Base-by-base conservation (phyloP, 2,797 vertebrate species). In the Fringilla coelebs region DNA sequence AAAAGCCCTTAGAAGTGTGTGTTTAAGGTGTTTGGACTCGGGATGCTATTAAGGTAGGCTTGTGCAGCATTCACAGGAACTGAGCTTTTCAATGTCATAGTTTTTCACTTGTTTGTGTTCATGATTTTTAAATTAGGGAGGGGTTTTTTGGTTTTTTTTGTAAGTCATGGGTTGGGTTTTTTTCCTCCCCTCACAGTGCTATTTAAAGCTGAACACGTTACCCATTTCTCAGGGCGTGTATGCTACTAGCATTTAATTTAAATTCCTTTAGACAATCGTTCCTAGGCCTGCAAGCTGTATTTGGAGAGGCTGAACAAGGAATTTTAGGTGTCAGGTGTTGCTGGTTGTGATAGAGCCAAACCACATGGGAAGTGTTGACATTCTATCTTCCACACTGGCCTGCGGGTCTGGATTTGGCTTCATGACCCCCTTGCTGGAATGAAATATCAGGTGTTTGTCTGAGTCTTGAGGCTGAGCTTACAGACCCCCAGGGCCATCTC, bases 101-200 rank as follows among this genome's bases (percentile, higher is more conserved):
- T 81, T 94, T 81, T 86, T 79, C 63, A 86, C 46, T 94, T 57
- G 46, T 94, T 96, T 92, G 82, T 95, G 78, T 79, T 96, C n/a
- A 90, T 75, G 80, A 88, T 87, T 94, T 96, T 88, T 95, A 94
- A 92, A 92, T 87, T 80, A 60, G 67, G 54, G 76, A 29, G 12
- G 25, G 10, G 0, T 17, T 36, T 24, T 62, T 63, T 17, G 18
- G 9, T 7, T n/a, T 40, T 28, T 51, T 78, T 67, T 49, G 0
- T 73, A 76, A 94, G 60, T 89, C 60, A 29, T 24, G 90, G 68
- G 73, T 94, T 88, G 90, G 2, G 2, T 2, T 68, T 88, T 54
- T 65, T 32, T 13, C 45, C 10, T 63, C 84, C 72, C 17, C 29
- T 92, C 49, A 15, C 85, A 94, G 49, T 79, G 86, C 82, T 96